Percentiles rank a stretch among this genome's conserved stretches.
phyloP scores from a whole-genome alignment of 2,888 invertebrate genomes.

The Euphydryas editha region DNA sequence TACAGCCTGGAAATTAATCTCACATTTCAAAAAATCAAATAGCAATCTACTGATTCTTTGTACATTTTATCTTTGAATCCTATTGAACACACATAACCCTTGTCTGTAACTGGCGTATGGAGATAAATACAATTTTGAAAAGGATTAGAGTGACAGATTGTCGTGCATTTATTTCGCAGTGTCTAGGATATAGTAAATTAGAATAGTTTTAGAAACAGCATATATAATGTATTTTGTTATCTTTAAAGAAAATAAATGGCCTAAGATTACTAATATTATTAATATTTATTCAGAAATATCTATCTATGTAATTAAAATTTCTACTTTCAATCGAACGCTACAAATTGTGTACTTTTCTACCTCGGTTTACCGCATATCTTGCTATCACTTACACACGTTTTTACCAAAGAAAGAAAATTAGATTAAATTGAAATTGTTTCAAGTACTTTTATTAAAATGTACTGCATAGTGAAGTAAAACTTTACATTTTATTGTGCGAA shows the following conservation, averaged over 20 bases:
- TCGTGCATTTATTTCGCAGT: slow-evolving; percentile 77
- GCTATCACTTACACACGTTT: slow-evolving; percentile 28
- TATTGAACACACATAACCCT: slow-evolving; percentile 38
- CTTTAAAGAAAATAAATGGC: slow-evolving; percentile 51
- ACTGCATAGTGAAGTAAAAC: slow-evolving; percentile 66
- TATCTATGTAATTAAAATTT: slow-evolving; percentile 18
- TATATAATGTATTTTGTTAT: slow-evolving; percentile 43
- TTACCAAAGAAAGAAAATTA: slow-evolving; percentile 10
- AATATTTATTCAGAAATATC: slow-evolving; percentile 22
- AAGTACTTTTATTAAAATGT: slow-evolving; percentile 45
- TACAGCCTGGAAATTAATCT: slow-evolving; percentile 30
- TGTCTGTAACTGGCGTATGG: slow-evolving; percentile 50
- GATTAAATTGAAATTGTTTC: slow-evolving; percentile 18
- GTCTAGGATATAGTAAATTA: slow-evolving; percentile 61
- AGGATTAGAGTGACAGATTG: slow-evolving; percentile 61
- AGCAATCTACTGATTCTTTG: slow-evolving; percentile 36
- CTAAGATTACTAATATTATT: slow-evolving; percentile 49
- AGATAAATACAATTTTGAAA: slow-evolving; percentile 43
- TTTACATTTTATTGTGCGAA: slow-evolving; percentile 62
- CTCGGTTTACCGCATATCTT: slow-evolving; percentile 65
- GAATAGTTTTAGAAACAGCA: slow-evolving; percentile 50
- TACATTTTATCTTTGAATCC: slow-evolving; percentile 20
- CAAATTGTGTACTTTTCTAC: slow-evolving; percentile 50
- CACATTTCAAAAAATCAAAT: slow-evolving; percentile 16
- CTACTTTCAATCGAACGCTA: slow-evolving; percentile 22